Conservation (phyloP, 1,140 invertebrate genomes). For the Delia radicum region DNA sequence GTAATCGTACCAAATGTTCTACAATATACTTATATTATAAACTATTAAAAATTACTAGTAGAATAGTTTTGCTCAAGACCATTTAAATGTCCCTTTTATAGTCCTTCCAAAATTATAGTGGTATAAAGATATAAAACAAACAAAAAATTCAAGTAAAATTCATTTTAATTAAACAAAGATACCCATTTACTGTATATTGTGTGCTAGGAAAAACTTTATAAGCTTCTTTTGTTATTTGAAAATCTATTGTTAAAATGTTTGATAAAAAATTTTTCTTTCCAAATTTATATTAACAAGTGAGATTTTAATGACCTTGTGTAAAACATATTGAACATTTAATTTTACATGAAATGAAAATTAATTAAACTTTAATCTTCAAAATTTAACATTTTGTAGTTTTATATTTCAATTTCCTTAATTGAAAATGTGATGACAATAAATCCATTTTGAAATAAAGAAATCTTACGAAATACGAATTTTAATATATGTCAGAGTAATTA, state of each 20-base stretch:
- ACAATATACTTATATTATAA: too few relatives aligned
- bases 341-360: not conserved
- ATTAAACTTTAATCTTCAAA: not conserved
- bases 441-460: too few relatives aligned
- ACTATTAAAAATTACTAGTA: too few relatives aligned
- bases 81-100: not conserved
- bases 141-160: not conserved
- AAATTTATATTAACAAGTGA: not conserved
- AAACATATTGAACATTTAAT: not conserved
- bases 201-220: not conserved
- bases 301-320: not conserved
- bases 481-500: too few relatives aligned
- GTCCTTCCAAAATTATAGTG: not conserved
- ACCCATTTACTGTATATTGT: not conserved
- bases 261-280: not conserved
- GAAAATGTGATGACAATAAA: too few relatives aligned
- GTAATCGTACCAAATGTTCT: too few relatives aligned
- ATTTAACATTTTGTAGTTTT: not conserved
- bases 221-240: not conserved
- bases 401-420: too few relatives aligned
- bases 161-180: not conserved
- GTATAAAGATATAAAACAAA: not conserved
- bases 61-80: not conserved
- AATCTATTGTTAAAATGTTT: not conserved
- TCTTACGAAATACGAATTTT: too few relatives aligned